Evolutionary conservation across 2,888 invertebrate species (phyloP), one percentile per base, ranked within the genome.

Genomic region (Meiosimyza decipiens): DNA sequence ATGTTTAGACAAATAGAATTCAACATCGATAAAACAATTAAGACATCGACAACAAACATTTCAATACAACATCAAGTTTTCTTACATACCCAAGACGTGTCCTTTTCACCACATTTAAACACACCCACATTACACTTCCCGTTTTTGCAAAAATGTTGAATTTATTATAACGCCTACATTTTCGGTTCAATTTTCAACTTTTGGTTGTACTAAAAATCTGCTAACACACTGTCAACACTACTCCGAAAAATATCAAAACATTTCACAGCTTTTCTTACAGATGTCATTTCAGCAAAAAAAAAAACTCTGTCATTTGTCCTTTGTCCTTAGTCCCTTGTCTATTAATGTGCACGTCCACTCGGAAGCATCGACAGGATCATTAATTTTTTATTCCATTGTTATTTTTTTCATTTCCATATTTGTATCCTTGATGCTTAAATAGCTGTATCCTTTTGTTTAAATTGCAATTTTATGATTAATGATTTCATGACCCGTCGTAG

Each of bases 11-110:
- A 67, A 28, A 72, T 59, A n/a, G 50, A 67, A 12, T 49, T 33
- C 51, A 67, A 74, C 62, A 73, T 51, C 68, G 67, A 73, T 33
- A 9, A n/a, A 54, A 54, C 49, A 18, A n/a, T 64, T n/a, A 52
- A 64, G 73, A 77, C 74, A 75, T 71, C 74, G 71, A 73, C 73
- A 54, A 64, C 47, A 75, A 71, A 75, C 59, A 82, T 80, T 82
- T 80, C 82, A 84, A 83, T 84, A 84, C 84, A 84, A 84, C 84
- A 84, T 84, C 84, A 82, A 84, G 81, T 66, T 66, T 54, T 47
- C 63, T 64, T 77, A 84, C 84, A 84, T 84, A 84, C 84, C 84
- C 83, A 75, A 63, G 12, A 69, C 40, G 50, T 64, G 33, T 63
- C 63, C 63, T 22, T 49, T 16, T 18, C 5, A 49, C 16, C 40